phyloP scores from a whole-genome alignment of 2,888 invertebrate genomes.

The Megamerina dolium region DNA sequence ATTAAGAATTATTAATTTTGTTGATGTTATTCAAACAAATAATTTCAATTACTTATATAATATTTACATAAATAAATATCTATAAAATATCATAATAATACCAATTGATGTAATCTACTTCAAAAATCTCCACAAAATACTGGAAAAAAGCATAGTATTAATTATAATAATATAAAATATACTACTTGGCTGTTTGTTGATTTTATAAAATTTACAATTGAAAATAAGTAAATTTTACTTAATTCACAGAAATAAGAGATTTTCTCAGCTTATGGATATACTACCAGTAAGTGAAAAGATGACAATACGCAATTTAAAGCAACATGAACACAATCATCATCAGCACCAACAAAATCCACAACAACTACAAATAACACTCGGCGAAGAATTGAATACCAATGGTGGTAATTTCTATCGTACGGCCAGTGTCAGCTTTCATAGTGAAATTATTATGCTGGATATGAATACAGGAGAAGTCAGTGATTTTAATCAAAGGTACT shows the following conservation, averaged over 20 bases:
- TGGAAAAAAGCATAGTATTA: too few relatives aligned
- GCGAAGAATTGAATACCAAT: constrained; percentile 11
- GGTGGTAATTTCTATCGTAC: constrained; percentile 25
- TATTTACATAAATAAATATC: neutral
- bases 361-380: constrained; percentile 4
- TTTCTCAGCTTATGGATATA: neutral
- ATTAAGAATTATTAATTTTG: too few relatives aligned
- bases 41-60: neutral
- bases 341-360: constrained; percentile 8
- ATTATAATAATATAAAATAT: too few relatives aligned
- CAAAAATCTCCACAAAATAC: too few relatives aligned
- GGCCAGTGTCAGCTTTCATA: constrained; percentile 29
- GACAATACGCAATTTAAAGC: too few relatives aligned
- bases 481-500: constrained; percentile 22
- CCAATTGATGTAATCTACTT: too few relatives aligned
- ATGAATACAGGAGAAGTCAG: constrained; percentile 20
- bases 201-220: too few relatives aligned
- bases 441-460: constrained; percentile 35
- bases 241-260: neutral
- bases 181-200: too few relatives aligned
- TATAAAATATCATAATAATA: too few relatives aligned
- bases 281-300: constrained; percentile 1
- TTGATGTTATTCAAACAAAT: too few relatives aligned
- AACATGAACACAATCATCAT: too few relatives aligned
- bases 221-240: too few relatives aligned